Evolutionary conservation across 2,797 vertebrate genomes (phyloP).

Genomic region (Podarcis lilfordi): DNA sequence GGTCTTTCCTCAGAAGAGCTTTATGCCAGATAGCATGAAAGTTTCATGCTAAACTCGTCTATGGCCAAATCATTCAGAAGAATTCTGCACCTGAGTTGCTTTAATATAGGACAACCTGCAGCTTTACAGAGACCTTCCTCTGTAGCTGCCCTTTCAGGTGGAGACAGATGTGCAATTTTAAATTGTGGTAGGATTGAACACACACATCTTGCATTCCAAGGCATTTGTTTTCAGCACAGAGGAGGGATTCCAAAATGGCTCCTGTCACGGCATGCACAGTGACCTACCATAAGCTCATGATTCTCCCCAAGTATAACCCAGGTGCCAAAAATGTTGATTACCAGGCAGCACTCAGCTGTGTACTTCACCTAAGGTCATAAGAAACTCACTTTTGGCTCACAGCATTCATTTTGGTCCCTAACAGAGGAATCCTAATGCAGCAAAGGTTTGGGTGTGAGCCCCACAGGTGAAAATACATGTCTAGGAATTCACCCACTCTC

Average conservation of each 20-base stretch:
- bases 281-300: neutral
- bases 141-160: neutral
- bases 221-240: neutral
- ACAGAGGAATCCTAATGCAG: no score
- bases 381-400: neutral
- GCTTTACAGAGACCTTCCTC: neutral
- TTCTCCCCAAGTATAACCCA: neutral
- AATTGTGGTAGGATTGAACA: neutral
- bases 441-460: neutral
- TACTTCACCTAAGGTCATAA: neutral
- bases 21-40: constrained; percentile 9
- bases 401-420: neutral
- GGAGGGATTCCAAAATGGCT: neutral
- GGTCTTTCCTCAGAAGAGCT: constrained; percentile 27
- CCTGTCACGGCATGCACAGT: neutral
- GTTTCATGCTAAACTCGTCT: constrained; percentile 36
- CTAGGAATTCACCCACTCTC: neutral
- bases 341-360: neutral
- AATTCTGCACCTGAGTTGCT: constrained; percentile 37
- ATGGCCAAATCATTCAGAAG: constrained; percentile 20
- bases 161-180: neutral
- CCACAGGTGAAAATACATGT: neutral
- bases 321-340: neutral
- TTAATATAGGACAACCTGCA: constrained; percentile 37
- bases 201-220: neutral